Evolutionary conservation across 2,113 vertebrate species (phyloP).

Genomic region (Ciconia stormi): DNA sequence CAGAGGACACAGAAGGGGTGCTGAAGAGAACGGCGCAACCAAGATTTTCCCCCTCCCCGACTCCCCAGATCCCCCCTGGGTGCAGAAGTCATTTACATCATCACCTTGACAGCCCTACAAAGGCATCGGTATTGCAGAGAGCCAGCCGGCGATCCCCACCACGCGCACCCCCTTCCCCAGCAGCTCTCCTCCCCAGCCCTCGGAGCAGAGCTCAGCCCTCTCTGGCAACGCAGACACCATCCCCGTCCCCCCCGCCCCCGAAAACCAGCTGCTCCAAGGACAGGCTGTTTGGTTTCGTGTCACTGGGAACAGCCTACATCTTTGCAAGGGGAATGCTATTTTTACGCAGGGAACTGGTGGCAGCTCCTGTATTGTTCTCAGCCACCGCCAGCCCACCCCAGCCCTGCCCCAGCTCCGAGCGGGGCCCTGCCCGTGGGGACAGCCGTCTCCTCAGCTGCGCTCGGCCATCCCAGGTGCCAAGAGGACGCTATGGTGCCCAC

Average conservation of each 20-base stretch:
- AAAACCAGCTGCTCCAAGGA: neutral
- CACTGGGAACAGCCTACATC: neutral
- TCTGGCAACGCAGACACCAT: rapidly evolving
- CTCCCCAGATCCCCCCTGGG: neutral
- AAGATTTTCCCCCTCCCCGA: rapidly evolving
- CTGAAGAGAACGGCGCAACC: neutral
- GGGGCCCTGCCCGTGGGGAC: neutral
- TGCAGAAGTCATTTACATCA: neutral
- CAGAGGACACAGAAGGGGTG: neutral
- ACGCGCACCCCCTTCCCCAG: rapidly evolving
- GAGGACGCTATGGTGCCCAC: neutral
- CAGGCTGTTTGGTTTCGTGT: neutral
- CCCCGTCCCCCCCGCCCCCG: neutral
- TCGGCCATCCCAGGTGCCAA: neutral
- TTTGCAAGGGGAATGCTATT: neutral
- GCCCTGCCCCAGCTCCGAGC: neutral
- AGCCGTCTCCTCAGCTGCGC: neutral
- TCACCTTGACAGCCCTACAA: neutral
- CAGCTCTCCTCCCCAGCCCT: neutral
- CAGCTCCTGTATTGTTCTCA: neutral
- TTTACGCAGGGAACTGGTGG: neutral
- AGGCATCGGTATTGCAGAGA: neutral
- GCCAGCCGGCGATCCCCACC: neutral
- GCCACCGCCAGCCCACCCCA: neutral
- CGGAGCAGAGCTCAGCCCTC: neutral